Evolutionary conservation across 2,888 invertebrate species (phyloP).

Genomic region (Lycia hirtaria): DNA sequence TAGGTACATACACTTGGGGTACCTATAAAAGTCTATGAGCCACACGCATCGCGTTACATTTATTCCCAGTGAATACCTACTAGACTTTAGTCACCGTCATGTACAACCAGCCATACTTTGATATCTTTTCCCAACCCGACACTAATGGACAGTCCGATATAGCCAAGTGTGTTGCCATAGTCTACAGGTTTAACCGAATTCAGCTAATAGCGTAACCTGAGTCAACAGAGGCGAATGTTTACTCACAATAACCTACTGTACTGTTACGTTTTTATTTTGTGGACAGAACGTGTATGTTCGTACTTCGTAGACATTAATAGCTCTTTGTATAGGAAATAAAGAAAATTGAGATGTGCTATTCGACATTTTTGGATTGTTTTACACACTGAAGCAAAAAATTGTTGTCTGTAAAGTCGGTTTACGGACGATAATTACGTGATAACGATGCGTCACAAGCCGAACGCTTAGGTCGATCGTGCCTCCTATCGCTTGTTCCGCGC

Average conservation of each 20-base stretch:
- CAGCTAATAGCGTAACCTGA: slow-evolving; percentile 34
- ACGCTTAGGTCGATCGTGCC: too few species aligned
- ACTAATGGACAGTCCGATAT: slow-evolving; percentile 1
- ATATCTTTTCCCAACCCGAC: neutral
- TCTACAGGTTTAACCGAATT: slow-evolving; percentile 22
- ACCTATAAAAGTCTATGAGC: too few species aligned
- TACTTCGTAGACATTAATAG: slow-evolving; percentile 4
- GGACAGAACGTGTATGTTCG: slow-evolving; percentile 15
- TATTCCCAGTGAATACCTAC: too few species aligned
- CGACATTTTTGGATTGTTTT: too few species aligned
- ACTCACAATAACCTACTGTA: slow-evolving; percentile 33
- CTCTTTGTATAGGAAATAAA: neutral
- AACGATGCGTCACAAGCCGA: too few species aligned
- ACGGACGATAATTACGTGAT: neutral
- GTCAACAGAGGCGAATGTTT: slow-evolving; percentile 37
- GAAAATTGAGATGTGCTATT: neutral
- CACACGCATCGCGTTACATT: too few species aligned
- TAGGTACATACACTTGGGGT: too few species aligned
- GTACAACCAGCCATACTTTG: neutral
- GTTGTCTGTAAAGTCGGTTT: too few species aligned
- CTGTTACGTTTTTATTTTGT: slow-evolving; percentile 29
- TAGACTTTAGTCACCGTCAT: neutral
- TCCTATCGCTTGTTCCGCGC: too few species aligned
- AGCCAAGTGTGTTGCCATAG: neutral
- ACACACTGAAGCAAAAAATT: neutral